A percentile compares a stretch with the other conserved stretches of the same genome.
phyloP scores from a whole-genome alignment of 2,113 vertebrate species.

The Ancistrus triradiatus region DNA sequence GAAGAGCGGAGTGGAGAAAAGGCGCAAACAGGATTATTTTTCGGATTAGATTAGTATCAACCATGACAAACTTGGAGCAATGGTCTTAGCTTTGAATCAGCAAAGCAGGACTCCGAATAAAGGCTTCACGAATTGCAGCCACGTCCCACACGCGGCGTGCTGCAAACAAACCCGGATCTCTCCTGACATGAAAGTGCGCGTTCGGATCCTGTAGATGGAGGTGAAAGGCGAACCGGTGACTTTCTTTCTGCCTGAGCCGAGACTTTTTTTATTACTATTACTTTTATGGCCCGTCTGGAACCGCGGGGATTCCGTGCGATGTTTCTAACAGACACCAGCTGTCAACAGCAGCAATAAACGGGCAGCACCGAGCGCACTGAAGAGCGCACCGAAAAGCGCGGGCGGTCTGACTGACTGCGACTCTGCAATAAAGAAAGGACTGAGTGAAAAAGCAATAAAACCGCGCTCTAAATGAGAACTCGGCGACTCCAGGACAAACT shows the following conservation, averaged over 20 bases:
- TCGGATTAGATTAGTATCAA: too few species aligned
- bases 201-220: constrained; percentile 50
- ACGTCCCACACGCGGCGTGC: constrained; percentile 39
- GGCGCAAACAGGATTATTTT: background rate
- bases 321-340: constrained; percentile 48
- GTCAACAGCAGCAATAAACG: constrained; percentile 60
- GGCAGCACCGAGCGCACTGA: background rate
- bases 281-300: constrained; percentile 49
- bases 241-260: constrained; percentile 47
- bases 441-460: constrained; percentile 66
- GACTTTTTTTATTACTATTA: constrained; percentile 42
- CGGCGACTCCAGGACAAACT: constrained; percentile 66
- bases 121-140: background rate
- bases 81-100: too few species aligned
- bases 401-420: constrained; percentile 48
- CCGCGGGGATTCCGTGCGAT: constrained; percentile 38
- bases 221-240: constrained; percentile 47
- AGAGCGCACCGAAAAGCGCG: constrained; percentile 27
- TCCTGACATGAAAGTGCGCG: constrained; percentile 38
- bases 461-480: constrained; percentile 55
- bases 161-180: constrained; percentile 35
- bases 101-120: too few species aligned
- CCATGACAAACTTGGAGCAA: too few species aligned
- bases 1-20: constrained; percentile 4
- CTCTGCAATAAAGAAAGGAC: constrained; percentile 65